Base-by-base conservation (phyloP, 2,113 vertebrate species). In the Narcine bancroftii region DNA sequence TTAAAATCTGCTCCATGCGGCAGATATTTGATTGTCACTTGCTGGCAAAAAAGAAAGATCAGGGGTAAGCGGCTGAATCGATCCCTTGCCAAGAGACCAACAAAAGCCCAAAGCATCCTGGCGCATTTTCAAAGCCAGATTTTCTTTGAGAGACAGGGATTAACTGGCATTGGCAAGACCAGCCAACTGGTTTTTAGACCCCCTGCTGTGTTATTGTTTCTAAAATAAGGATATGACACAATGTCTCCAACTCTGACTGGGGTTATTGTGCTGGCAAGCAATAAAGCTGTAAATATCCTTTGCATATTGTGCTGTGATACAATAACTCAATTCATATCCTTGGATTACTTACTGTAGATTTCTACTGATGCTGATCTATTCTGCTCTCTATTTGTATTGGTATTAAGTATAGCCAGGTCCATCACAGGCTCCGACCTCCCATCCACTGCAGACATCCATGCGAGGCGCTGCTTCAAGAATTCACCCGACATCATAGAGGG, bases 21-120 rank as follows among this genome's bases (percentile, higher is more conserved):
- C 21, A 13, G n/a, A 45, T 9, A 66, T 91, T 29, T 91, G 21
- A 91, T 42, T 69, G 6, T 83, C 26, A 9, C 79, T 33, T 91
- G 2, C 63, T 91, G 29, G 50, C 33, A 24, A 45, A 24, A 77
- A 13, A 66, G 24, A 69, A 4, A 69, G 66, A 69, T 24, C 66
- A 21, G 24, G 21, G 66, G 5, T 39, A 66, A 26, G 15, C 33
- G 19, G 56, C 24, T 42, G 60, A 89, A 42, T 42, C 36, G 60
- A 91, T 26, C 60, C 39, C 39, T 13, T 42, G 87, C 87, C 63
- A 91, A 45, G 63, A 91, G 26, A n/a, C 39, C 66, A 66, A 45
- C 19, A 69, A 60, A 45, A 91, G 29, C 60, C 87, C 36, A 69
- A 66, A 91, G 63, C 87, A 66, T 91, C 39, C 87, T 66, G 87